A percentile compares a stretch with the other conserved stretches of the same genome.
Conservation (phyloP, 1,140 invertebrate species). For the Drosophila tristis region DNA sequence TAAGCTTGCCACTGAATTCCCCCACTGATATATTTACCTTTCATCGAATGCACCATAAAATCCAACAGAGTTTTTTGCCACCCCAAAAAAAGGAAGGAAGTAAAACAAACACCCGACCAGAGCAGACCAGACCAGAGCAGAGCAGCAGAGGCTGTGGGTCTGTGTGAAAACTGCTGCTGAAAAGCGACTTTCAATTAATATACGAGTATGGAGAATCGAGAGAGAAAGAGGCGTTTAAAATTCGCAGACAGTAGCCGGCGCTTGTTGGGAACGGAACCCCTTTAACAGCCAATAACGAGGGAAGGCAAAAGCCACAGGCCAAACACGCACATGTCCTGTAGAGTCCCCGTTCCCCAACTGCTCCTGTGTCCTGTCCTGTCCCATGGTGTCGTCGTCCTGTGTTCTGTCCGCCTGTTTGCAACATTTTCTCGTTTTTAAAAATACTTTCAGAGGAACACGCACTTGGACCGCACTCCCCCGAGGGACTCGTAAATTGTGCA, state of each 20-base stretch:
- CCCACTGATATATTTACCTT: constrained; percentile 53
- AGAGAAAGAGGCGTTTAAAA: constrained; percentile 10
- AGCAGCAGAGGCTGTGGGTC: constrained; percentile 12
- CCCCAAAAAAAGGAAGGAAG: constrained; percentile 2
- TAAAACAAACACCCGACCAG: not conserved
- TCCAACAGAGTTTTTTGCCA: constrained; percentile 8
- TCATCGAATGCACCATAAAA: constrained; percentile 49
- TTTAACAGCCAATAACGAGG: constrained; percentile 75
- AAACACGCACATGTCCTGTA: constrained; percentile 35
- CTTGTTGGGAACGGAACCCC: constrained; percentile 49
- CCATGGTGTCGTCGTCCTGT: constrained; percentile 14
- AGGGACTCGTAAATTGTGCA: constrained; percentile 76
- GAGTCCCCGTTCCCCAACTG: not conserved
- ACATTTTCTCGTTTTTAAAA: constrained; percentile 67
- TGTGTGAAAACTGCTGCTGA: constrained; percentile 58
- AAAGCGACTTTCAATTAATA: constrained; percentile 72
- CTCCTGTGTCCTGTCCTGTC: not conserved
- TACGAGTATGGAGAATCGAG: constrained; percentile 12
- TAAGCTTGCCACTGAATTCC: constrained; percentile 33
- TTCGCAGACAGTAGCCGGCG: constrained; percentile 36
- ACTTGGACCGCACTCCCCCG: constrained; percentile 16
- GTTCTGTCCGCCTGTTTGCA: not conserved
- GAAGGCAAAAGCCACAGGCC: constrained; percentile 63
- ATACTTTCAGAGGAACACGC: constrained; percentile 55
- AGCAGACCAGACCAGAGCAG: constrained; percentile 1